These are phyloP conservation scores for Pardalotus punctatus DNA, from an alignment of 2,113 vertebrate genomes.

Conservation along the genomic window DNA sequence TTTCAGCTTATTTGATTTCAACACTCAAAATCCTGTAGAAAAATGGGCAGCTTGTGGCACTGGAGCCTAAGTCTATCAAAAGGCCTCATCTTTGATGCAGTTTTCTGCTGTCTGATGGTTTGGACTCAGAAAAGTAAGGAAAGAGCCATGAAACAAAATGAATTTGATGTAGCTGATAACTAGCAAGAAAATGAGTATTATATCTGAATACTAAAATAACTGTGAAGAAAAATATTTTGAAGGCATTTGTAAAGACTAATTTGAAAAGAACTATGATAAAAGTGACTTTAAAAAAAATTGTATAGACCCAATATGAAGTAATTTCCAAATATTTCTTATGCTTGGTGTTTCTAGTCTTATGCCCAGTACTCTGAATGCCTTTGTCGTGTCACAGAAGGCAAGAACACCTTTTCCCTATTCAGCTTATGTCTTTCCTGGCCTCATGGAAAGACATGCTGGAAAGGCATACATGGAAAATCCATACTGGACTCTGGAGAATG, in stretches of 20 bases:
- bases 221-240: background rate
- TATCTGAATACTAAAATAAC: background rate
- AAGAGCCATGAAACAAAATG: background rate
- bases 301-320: background rate
- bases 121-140: background rate
- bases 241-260: background rate
- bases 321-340: background rate
- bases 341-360: background rate
- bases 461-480: too few species aligned
- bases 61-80: background rate
- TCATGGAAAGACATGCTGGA: too few species aligned
- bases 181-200: background rate
- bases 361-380: background rate
- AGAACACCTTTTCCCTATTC: background rate
- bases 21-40: background rate
- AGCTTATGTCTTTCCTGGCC: background rate
- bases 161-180: background rate
- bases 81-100: background rate
- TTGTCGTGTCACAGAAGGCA: background rate
- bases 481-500: background rate
- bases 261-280: background rate
- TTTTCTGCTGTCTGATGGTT: background rate
- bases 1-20: background rate
- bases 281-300: too few species aligned
- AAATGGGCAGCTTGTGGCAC: background rate